phyloP scores from a whole-genome alignment of 2,888 invertebrate species.

The Chromoteleia sp. region DNA sequence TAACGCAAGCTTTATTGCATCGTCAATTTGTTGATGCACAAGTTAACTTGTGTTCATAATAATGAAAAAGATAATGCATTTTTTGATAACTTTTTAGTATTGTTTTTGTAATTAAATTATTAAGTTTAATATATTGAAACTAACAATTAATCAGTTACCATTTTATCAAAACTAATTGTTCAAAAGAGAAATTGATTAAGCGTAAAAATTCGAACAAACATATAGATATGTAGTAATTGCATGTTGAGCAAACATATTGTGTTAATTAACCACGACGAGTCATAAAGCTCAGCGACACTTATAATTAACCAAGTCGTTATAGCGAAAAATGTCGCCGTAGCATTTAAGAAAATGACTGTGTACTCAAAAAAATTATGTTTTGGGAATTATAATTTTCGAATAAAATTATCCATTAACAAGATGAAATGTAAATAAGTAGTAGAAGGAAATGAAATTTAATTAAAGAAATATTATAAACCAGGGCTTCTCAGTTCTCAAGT shows the following conservation, averaged over 20 bases:
- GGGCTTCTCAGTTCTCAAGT: no score
- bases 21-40: no score
- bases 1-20: no score
- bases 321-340: slow-evolving; percentile 3
- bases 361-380: neutral
- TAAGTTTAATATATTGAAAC: no score
- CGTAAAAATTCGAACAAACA: neutral
- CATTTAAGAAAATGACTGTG: slow-evolving; percentile 14
- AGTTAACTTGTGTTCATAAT: no score
- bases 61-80: no score
- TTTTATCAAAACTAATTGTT: neutral
- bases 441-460: neutral
- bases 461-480: no score
- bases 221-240: slow-evolving; percentile 18
- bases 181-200: neutral
- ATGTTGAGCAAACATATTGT: slow-evolving; percentile 31
- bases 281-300: slow-evolving; percentile 29
- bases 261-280: slow-evolving; percentile 34
- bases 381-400: neutral
- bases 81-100: no score
- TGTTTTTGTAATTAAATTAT: no score
- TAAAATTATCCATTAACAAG: neutral
- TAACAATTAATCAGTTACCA: no score
- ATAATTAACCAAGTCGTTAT: slow-evolving; percentile 34
- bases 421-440: neutral